Conservation (phyloP, 2,888 invertebrate species). For the Mamestra brassicae region DNA sequence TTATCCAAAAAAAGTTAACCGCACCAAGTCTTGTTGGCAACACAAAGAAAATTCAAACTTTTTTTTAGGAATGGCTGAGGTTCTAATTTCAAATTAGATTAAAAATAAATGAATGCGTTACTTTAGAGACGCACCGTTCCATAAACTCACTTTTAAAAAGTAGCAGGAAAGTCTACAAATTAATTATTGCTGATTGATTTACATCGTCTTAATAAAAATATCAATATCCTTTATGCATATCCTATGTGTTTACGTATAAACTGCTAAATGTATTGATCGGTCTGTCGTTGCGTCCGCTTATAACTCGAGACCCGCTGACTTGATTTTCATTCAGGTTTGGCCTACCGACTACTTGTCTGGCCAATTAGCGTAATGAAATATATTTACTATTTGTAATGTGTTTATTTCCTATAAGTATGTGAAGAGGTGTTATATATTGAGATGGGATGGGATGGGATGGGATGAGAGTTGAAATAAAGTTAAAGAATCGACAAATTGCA, state of each 20-base stretch:
- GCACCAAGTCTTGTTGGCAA: neutral
- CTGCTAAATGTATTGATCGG: constrained; percentile 21
- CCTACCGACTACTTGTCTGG: constrained; percentile 23
- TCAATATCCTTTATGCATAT: constrained; percentile 18
- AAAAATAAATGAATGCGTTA: constrained; percentile 1
- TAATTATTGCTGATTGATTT: constrained; percentile 4
- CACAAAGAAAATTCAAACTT: neutral
- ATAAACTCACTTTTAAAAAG: neutral
- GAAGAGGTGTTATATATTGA: neutral
- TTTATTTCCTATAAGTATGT: constrained; percentile 14
- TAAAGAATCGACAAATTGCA: no score
- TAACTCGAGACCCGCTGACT: constrained; percentile 32
- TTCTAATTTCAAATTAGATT: neutral
- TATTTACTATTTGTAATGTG: constrained; percentile 25
- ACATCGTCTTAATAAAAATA: constrained; percentile 8
- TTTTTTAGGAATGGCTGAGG: no score
- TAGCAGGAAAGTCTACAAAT: neutral
- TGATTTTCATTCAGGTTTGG: constrained; percentile 47
- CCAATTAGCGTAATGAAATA: constrained; percentile 31
- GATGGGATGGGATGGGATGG: no score
- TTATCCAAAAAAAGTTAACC: neutral
- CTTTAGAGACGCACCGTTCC: neutral
- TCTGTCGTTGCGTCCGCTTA: constrained; percentile 17
- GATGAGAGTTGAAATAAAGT: no score
- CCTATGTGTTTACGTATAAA: constrained; percentile 31